Conservation (phyloP, 2,113 vertebrate genomes). For the Pseudorhombus dupliciocellatus region DNA sequence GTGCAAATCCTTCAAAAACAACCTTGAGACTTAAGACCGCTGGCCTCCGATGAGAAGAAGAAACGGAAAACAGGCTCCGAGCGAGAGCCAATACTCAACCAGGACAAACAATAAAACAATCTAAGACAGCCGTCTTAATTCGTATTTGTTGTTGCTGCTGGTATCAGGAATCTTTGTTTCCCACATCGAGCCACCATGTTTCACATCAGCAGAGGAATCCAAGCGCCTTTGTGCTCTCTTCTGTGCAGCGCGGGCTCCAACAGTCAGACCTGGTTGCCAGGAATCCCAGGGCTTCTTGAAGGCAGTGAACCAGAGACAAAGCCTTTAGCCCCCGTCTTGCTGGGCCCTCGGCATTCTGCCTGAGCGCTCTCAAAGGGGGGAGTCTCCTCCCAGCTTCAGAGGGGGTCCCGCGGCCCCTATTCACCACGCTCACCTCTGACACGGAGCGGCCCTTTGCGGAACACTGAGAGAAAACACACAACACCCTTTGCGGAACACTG, state of each 20-base stretch:
- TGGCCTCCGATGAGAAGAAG: neutral
- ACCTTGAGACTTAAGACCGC: slow-evolving; percentile 11
- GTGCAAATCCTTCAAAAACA: neutral
- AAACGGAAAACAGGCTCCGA: neutral
- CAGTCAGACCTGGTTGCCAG: slow-evolving; percentile 69
- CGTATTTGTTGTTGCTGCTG: neutral
- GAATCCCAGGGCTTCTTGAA: slow-evolving; percentile 69
- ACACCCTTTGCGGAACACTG: slow-evolving; percentile 64
- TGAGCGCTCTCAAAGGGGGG: slow-evolving; percentile 54
- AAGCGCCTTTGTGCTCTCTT: slow-evolving; percentile 61
- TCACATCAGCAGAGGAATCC: slow-evolving; percentile 69
- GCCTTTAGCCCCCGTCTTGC: slow-evolving; percentile 63
- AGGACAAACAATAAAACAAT: neutral
- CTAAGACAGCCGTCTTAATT: neutral
- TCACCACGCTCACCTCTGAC: slow-evolving; percentile 78
- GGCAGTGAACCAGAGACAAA: slow-evolving; percentile 76
- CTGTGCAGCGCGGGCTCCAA: slow-evolving; percentile 39
- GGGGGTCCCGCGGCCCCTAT: slow-evolving; percentile 63
- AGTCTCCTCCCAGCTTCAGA: slow-evolving; percentile 49
- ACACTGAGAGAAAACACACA: slow-evolving; percentile 69
- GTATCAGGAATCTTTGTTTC: slow-evolving; percentile 24
- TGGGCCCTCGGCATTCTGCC: slow-evolving; percentile 63
- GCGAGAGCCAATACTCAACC: neutral
- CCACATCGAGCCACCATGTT: slow-evolving; percentile 39
- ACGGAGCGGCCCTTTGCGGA: slow-evolving; percentile 53